Conservation (phyloP, 1,140 invertebrate species). For the Dufourea novaeangliae region DNA sequence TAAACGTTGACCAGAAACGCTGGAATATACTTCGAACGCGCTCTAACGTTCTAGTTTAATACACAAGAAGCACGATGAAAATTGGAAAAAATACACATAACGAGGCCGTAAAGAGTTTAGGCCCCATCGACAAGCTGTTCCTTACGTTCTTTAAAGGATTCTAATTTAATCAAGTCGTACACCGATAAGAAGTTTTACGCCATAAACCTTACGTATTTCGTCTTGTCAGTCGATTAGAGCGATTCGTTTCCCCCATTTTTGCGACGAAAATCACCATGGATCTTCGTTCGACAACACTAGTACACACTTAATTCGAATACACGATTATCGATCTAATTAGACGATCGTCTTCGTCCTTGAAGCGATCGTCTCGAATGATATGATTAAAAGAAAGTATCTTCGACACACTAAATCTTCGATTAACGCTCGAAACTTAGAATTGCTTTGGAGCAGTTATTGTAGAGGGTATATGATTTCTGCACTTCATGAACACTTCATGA, state of each 20-base stretch:
- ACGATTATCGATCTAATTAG: background rate
- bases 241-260: conserved; percentile 58
- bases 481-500: too few species aligned
- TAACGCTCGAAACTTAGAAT: too few species aligned
- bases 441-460: too few species aligned
- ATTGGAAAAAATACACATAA: background rate
- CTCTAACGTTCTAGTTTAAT: background rate
- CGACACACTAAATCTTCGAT: too few species aligned
- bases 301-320: background rate
- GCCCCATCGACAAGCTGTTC: background rate
- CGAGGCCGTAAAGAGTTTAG: background rate
- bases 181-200: background rate
- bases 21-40: background rate
- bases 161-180: background rate
- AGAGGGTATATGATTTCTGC: too few species aligned
- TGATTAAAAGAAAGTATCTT: conserved; percentile 20
- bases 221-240: conserved; percentile 43
- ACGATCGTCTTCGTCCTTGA: background rate
- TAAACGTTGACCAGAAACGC: background rate
- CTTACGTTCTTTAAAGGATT: background rate
- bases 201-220: conserved; percentile 1
- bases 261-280: background rate
- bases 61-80: background rate
- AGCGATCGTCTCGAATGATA: background rate
- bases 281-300: background rate